Conservation (phyloP, 30 jellyfish, hydroid and myxozoan genomes). For the Aurelia sp. region DNA sequence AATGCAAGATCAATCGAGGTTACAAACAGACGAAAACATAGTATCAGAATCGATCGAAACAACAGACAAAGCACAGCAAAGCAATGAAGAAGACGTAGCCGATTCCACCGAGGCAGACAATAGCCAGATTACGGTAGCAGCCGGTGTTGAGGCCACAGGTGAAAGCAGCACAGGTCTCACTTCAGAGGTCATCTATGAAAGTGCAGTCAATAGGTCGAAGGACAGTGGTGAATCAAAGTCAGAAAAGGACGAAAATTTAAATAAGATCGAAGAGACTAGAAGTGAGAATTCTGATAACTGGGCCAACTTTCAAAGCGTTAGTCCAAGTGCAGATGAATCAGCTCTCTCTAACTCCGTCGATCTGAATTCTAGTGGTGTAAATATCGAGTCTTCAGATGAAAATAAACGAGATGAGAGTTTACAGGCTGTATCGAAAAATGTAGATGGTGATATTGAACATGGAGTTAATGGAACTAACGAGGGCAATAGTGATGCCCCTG, state of each 20-base stretch:
- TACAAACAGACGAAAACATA: not conserved
- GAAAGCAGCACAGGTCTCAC: not conserved
- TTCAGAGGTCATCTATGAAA: not conserved
- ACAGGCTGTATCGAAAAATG: not conserved
- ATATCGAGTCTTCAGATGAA: not conserved
- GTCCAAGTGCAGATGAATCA: not conserved
- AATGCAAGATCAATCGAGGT: not conserved
- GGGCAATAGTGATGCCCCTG: not conserved
- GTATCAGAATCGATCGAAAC: not conserved
- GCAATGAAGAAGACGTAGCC: not conserved
- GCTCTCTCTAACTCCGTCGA: not conserved
- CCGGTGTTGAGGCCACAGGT: not conserved
- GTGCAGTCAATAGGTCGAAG: not conserved
- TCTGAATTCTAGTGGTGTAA: too few relatives aligned
- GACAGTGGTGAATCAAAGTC: conserved; percentile 2
- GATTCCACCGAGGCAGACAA: not conserved
- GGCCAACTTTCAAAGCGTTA: conserved; percentile 48
- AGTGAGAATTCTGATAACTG: conserved; percentile 19
- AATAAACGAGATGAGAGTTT: not conserved
- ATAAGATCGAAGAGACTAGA: not conserved
- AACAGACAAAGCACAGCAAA: not conserved
- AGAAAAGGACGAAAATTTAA: not conserved
- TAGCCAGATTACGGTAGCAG: conserved; percentile 4
- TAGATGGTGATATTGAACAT: conserved; percentile 1
- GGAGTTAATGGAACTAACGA: not conserved